Evolutionary conservation across 2,888 invertebrate genomes (phyloP), one percentile per base, ranked within the genome.

Genomic region (Drosophila macrothrix): DNA sequence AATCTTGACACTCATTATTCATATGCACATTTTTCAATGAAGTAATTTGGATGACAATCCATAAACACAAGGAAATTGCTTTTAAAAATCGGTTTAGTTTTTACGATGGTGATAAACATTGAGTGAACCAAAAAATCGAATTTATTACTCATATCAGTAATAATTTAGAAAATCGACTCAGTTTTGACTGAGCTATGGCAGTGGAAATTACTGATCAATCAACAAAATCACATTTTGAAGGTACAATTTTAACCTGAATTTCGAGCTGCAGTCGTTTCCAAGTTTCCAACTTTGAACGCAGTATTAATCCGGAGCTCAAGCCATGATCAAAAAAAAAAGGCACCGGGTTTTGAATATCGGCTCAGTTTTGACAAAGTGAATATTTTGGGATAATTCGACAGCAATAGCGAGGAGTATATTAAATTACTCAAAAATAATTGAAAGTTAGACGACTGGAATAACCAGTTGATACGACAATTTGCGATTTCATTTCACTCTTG

Each of bases 381-480:
- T 3, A 14, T 25, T 29, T 9, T 39, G 12, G 19, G 65, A 74
- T 77, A 74, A 79, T 73, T 77, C 73, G 80, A 82, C 76, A 76
- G 35, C 39, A 16, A 28, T 22, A 37, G n/a, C 19, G 37, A n/a
- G 33, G 22, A 50, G 25, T 72, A 53, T 64, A 81, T 79, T 70
- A 52, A 67, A 77, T 81, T 69, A 69, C 78, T 58, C 28, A 43
- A 63, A 78, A 74, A 61, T 78, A 73, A 80, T 82, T 82, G 80
- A 80, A 80, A 80, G 82, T 82, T 80, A 78, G 69, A 50, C 28
- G 53, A 81, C 78, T 77, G 79, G 82, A 74, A 88, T 74, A 71
- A 84, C 88, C 79, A 78, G 88, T 83, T 74, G 66, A 82, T 73
- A 72, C 67, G 78, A 67, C 76, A 76, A 74, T 77, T 77, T 74